Conservation (phyloP, 2,797 vertebrate genomes). For the Sparidentex hasta region DNA sequence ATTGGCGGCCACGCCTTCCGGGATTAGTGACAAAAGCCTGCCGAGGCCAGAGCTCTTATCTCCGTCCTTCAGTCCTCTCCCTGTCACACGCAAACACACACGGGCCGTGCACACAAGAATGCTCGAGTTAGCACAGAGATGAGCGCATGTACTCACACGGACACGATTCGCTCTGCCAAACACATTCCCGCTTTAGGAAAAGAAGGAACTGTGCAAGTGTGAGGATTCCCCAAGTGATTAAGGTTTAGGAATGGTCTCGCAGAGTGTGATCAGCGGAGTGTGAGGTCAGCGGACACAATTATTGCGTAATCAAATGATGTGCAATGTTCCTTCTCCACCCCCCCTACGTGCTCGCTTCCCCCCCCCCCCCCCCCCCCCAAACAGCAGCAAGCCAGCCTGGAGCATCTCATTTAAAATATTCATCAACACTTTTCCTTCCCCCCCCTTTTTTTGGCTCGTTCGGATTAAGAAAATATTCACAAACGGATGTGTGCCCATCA, state of each 20-base stretch:
- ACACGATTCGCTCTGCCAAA: slow-evolving; percentile 58
- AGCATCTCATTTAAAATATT: slow-evolving; percentile 33
- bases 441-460: neutral
- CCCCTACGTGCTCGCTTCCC: slow-evolving; percentile 44
- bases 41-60: slow-evolving; percentile 77
- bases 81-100: slow-evolving; percentile 12
- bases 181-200: slow-evolving; percentile 52
- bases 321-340: neutral
- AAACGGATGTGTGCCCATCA: slow-evolving; percentile 21
- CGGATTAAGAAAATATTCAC: slow-evolving; percentile 43
- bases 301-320: slow-evolving; percentile 55
- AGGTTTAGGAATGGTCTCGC: slow-evolving; percentile 21
- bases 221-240: slow-evolving; percentile 21
- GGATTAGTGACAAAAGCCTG: slow-evolving; percentile 77
- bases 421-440: neutral
- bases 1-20: slow-evolving; percentile 64
- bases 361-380: slow-evolving; percentile 27
- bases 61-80: slow-evolving; percentile 75
- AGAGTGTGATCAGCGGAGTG: slow-evolving; percentile 25
- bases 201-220: slow-evolving; percentile 34
- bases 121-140: slow-evolving; percentile 39
- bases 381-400: slow-evolving; percentile 18
- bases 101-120: slow-evolving; percentile 10
- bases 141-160: slow-evolving; percentile 20
- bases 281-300: slow-evolving; percentile 51